phyloP scores from a whole-genome alignment of 2,888 invertebrate genomes.

The Tillus elongatus region DNA sequence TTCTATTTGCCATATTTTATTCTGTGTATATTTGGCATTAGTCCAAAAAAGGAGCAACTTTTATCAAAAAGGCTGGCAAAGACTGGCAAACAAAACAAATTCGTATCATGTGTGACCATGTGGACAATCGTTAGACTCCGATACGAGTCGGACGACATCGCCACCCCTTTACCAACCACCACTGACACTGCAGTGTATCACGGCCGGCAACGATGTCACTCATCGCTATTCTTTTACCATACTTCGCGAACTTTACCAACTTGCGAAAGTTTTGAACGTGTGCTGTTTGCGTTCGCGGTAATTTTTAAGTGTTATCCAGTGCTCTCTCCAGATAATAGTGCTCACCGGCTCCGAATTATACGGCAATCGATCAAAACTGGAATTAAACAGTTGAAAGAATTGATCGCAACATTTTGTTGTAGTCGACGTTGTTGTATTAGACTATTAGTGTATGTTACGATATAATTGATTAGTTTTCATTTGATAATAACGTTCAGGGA shows the following conservation, averaged over 20 bases:
- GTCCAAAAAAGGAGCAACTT: too few relatives aligned
- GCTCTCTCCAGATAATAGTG: neutral
- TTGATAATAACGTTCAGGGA: too few relatives aligned
- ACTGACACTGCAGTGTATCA: slow-evolving; percentile 33
- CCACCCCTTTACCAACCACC: slow-evolving; percentile 29
- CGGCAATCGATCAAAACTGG: too few relatives aligned
- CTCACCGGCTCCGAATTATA: too few relatives aligned
- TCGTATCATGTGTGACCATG: slow-evolving; percentile 24
- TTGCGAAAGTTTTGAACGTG: slow-evolving; percentile 19
- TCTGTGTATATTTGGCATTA: too few relatives aligned
- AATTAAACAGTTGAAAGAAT: slow-evolving; percentile 21
- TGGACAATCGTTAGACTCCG: slow-evolving; percentile 27
- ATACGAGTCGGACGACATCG: slow-evolving; percentile 24
- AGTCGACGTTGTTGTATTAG: slow-evolving; percentile 13
- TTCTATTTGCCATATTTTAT: too few relatives aligned
- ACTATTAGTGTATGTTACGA: too few relatives aligned
- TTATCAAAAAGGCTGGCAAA: slow-evolving; percentile 1
- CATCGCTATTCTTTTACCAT: slow-evolving; percentile 28
- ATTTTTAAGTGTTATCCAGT: slow-evolving; percentile 12
- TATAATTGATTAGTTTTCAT: too few relatives aligned
- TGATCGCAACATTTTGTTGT: slow-evolving; percentile 23
- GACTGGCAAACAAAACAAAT: neutral
- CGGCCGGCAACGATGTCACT: slow-evolving; percentile 32
- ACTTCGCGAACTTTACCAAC: slow-evolving; percentile 24
- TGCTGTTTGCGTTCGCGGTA: slow-evolving; percentile 15